Evolutionary conservation across 2,888 invertebrate genomes (phyloP).

Genomic region (Orthonychiurus folsomi): DNA sequence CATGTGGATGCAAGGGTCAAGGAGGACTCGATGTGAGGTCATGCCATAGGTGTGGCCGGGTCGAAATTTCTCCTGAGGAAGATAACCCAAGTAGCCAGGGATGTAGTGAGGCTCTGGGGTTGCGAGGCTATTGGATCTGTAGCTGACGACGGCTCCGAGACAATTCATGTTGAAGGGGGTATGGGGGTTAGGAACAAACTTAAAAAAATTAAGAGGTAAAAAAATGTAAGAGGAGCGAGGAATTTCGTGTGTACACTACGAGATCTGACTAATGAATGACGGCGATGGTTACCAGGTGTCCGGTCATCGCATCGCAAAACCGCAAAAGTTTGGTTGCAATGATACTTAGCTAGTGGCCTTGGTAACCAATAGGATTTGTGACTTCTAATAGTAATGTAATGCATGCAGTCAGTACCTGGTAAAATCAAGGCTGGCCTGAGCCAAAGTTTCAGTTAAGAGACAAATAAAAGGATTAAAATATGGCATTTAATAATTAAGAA

Average conservation of each 20-base stretch:
- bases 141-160: neutral
- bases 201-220: neutral
- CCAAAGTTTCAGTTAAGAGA: no score
- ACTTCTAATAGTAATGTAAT: no score
- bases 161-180: constrained; percentile 45
- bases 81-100: constrained; percentile 35
- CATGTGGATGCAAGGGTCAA: constrained; percentile 38
- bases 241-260: neutral
- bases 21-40: constrained; percentile 31
- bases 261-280: neutral
- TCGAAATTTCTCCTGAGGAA: constrained; percentile 35
- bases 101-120: constrained; percentile 37
- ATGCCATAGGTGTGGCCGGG: constrained; percentile 37
- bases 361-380: no score
- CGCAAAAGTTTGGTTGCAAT: no score
- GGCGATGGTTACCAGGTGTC: neutral
- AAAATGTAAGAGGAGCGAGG: neutral
- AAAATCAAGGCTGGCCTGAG: no score
- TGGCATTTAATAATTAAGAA: no score
- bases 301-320: no score
- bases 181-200: neutral
- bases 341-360: no score
- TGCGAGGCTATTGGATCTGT: constrained; percentile 17
- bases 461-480: no score
- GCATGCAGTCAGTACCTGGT: no score